Percentiles rank a stretch among this genome's conserved stretches.
Conservation (phyloP, 2,888 invertebrate species). For the Scaptomyza polygonia region DNA sequence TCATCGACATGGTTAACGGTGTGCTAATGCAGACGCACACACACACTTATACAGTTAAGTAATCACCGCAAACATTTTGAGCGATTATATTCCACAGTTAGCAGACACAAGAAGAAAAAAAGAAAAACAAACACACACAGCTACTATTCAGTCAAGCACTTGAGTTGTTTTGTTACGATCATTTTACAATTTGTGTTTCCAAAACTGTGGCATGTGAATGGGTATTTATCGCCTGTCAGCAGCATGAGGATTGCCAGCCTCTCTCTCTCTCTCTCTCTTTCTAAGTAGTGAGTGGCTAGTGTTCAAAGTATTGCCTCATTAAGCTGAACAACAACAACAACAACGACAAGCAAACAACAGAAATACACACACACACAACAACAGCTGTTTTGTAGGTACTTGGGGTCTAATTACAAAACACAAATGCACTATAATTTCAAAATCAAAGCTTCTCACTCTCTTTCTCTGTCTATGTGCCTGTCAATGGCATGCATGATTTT, state of each 20-base stretch:
- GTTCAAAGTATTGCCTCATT: constrained; percentile 60
- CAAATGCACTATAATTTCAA: constrained; percentile 73
- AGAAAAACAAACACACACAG: not conserved
- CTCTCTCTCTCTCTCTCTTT: not conserved
- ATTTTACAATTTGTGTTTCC: constrained; percentile 56
- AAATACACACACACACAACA: constrained; percentile 5
- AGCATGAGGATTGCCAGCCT: not conserved
- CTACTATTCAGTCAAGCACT: not conserved
- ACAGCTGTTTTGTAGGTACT: constrained; percentile 35
- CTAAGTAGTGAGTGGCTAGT: constrained; percentile 13
- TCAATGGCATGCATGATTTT: constrained; percentile 68
- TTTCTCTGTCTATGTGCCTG: constrained; percentile 19
- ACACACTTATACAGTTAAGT: constrained; percentile 3
- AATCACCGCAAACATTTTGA: constrained; percentile 36
- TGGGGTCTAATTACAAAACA: constrained; percentile 73
- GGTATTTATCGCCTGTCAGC: constrained; percentile 1
- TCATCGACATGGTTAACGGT: constrained; percentile 8
- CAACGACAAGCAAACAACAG: constrained; percentile 27
- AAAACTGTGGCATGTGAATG: constrained; percentile 30
- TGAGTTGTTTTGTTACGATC: constrained; percentile 40
- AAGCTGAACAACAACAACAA: constrained; percentile 35
- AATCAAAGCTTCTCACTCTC: constrained; percentile 15
- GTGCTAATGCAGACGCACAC: no score
- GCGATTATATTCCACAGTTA: constrained; percentile 41
- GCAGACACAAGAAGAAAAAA: constrained; percentile 14